phyloP scores from a whole-genome alignment of 2,113 vertebrate genomes.

The Alligator sinensis region DNA sequence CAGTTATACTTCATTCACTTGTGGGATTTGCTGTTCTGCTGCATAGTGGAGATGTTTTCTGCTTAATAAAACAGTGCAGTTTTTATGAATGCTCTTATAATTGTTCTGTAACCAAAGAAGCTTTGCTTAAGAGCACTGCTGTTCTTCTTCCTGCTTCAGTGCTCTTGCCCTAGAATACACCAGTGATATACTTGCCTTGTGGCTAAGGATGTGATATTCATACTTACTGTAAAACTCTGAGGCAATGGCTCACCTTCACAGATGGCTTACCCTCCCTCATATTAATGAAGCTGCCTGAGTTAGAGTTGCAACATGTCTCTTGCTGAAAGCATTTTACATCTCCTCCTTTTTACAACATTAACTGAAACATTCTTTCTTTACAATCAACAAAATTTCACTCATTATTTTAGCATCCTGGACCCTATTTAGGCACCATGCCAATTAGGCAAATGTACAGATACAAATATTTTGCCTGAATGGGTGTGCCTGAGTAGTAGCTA shows the following conservation, averaged over 20 bases:
- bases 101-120: constrained; percentile 39
- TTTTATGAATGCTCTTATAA: constrained; percentile 52
- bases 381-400: fast-evolving
- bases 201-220: constrained; percentile 42
- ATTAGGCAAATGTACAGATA: not conserved
- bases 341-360: not conserved
- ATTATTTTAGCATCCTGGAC: not conserved
- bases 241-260: constrained; percentile 20
- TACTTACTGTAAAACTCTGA: constrained; percentile 3
- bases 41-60: not conserved
- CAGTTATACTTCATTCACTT: not conserved
- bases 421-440: not conserved
- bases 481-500: not conserved
- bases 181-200: constrained; percentile 46
- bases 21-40: not conserved
- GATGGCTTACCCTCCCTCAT: constrained; percentile 38
- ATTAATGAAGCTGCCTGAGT: constrained; percentile 19
- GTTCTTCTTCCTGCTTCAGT: not conserved
- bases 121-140: constrained; percentile 9
- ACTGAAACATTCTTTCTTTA: not conserved
- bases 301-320: not conserved
- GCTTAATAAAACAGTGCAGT: constrained; percentile 16
- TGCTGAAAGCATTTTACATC: constrained; percentile 16
- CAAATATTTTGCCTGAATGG: not conserved
- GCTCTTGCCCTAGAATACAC: constrained; percentile 29